These are phyloP conservation scores for Montifringilla adamsi DNA, from an alignment of 2,113 vertebrate species.

Conservation along the genomic window DNA sequence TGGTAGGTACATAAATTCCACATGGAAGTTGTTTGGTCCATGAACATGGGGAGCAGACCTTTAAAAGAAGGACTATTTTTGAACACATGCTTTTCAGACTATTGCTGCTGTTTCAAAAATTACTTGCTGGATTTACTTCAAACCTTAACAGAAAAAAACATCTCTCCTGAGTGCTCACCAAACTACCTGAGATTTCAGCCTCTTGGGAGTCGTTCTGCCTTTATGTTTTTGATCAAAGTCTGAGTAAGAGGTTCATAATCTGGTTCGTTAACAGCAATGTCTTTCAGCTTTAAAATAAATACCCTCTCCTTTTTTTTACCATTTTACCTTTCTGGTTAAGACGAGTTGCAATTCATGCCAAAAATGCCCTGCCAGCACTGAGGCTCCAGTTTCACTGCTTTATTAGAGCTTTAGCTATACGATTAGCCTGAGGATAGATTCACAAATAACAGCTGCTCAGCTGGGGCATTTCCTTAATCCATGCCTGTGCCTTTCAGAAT, in stretches of 20 bases:
- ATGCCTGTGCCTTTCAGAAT: constrained; percentile 19
- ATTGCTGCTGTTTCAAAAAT: background rate
- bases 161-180: background rate
- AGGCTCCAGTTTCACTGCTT: constrained; percentile 32
- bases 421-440: constrained; percentile 42
- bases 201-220: background rate
- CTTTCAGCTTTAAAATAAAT: background rate
- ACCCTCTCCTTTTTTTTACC: background rate
- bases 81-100: background rate
- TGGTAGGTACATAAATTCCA: background rate
- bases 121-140: background rate
- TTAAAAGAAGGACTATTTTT: background rate
- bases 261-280: background rate
- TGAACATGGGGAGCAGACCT: background rate
- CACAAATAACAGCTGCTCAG: constrained; percentile 51
- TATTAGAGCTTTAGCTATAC: constrained; percentile 23
- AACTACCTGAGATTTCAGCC: background rate
- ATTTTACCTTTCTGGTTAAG: background rate
- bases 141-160: background rate
- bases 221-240: background rate
- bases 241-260: background rate
- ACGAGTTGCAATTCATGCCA: background rate
- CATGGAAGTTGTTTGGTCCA: background rate
- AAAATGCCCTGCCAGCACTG: background rate
- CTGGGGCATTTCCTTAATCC: constrained; percentile 50